phyloP scores from a whole-genome alignment of 2,888 invertebrate genomes.

The Xanthia icteritia region DNA sequence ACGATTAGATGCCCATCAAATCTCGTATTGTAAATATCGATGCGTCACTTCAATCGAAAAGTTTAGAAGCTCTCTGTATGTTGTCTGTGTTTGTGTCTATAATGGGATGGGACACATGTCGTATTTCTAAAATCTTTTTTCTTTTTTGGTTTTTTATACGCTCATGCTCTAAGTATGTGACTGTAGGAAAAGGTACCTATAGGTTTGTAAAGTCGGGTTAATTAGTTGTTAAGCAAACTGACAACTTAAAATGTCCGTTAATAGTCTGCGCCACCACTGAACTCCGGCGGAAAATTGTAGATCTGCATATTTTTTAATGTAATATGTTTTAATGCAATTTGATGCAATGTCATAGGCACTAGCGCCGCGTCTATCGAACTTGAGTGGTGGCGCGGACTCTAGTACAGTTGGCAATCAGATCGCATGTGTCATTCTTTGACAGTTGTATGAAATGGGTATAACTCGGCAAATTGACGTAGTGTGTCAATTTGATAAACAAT shows the following conservation, averaged over 20 bases:
- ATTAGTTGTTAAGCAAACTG: neutral
- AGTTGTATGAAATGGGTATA: neutral
- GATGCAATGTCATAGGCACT: too few relatives aligned
- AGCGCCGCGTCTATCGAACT: too few relatives aligned
- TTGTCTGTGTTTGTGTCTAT: neutral
- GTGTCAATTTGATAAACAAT: neutral
- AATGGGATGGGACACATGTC: neutral
- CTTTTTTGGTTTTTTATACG: neutral
- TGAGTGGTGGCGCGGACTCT: too few relatives aligned
- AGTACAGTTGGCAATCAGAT: neutral
- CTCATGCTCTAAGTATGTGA: neutral
- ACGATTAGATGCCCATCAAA: conserved; percentile 57
- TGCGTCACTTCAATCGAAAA: conserved; percentile 21
- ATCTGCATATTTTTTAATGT: too few relatives aligned
- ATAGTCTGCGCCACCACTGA: neutral
- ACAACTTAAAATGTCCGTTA: neutral
- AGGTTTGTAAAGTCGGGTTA: neutral
- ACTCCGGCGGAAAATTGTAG: too few relatives aligned
- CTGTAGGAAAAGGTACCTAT: neutral
- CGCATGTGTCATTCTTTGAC: neutral
- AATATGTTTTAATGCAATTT: too few relatives aligned
- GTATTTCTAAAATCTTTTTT: neutral
- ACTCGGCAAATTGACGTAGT: neutral
- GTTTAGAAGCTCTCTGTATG: neutral
- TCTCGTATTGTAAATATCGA: conserved; percentile 55